Evolutionary conservation across 2,113 vertebrate species (phyloP).

Genomic region (Puntigrus tetrazona): DNA sequence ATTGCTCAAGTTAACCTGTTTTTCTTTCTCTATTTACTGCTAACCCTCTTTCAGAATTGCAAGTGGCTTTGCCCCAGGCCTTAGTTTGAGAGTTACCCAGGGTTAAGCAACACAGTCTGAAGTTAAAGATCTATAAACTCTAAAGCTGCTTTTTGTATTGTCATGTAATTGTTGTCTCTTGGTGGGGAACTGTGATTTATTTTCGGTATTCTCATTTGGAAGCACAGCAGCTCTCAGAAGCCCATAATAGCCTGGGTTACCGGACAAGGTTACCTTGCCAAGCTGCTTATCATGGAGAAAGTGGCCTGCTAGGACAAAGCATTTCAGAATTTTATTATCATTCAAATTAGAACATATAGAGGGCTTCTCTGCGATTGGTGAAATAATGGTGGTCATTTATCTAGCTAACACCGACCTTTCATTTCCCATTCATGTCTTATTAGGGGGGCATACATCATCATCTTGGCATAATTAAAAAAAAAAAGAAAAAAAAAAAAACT

Average conservation of each 20-base stretch:
- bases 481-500: slow-evolving; percentile 56
- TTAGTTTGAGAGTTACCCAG: not conserved
- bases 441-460: slow-evolving; percentile 88
- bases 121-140: slow-evolving; percentile 16
- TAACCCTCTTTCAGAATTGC: not conserved
- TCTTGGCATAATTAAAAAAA: slow-evolving; percentile 85
- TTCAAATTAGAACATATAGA: slow-evolving; percentile 88
- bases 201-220: slow-evolving; percentile 67
- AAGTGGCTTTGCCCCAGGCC: not conserved
- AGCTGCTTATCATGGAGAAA: slow-evolving; percentile 77
- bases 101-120: not conserved
- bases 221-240: slow-evolving; percentile 63
- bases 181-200: slow-evolving; percentile 58
- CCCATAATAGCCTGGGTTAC: slow-evolving; percentile 67
- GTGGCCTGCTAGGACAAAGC: slow-evolving; percentile 74
- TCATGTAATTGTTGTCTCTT: slow-evolving; percentile 52
- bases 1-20: not conserved
- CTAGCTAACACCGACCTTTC: slow-evolving; percentile 88
- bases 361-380: slow-evolving; percentile 88
- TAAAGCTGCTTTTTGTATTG: slow-evolving; percentile 40
- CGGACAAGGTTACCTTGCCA: slow-evolving; percentile 83
- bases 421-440: slow-evolving; percentile 90
- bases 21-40: not conserved
- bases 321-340: slow-evolving; percentile 85
- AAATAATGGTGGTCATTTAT: slow-evolving; percentile 93